phyloP scores from a whole-genome alignment of 1,140 invertebrate species.

The Battus philenor region DNA sequence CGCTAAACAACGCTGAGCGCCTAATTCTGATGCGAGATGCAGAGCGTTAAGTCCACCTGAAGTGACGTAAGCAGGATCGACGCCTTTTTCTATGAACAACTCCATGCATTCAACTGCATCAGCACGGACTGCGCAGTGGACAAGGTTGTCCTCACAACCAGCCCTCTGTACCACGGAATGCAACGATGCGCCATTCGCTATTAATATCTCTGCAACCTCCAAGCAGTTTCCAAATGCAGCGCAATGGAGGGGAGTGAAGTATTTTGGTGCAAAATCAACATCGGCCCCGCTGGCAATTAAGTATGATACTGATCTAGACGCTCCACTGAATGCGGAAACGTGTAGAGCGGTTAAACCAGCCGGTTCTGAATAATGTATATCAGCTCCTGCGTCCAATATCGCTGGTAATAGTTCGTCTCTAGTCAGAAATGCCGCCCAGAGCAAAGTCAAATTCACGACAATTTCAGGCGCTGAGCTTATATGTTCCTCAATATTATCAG shows the following conservation, averaged over 20 bases:
- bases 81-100: slow-evolving; percentile 74
- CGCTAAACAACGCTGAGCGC: slow-evolving; percentile 72
- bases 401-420: slow-evolving; percentile 69
- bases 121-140: slow-evolving; percentile 77
- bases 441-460: slow-evolving; percentile 61
- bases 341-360: slow-evolving; percentile 77
- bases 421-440: slow-evolving; percentile 70
- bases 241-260: slow-evolving; percentile 78
- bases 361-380: slow-evolving; percentile 74
- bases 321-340: slow-evolving; percentile 78
- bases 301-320: slow-evolving; percentile 71
- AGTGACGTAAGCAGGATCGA: slow-evolving; percentile 73
- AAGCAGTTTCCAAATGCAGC: slow-evolving; percentile 76
- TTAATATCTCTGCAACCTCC: slow-evolving; percentile 71
- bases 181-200: slow-evolving; percentile 70
- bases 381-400: slow-evolving; percentile 71
- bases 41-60: slow-evolving; percentile 77
- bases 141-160: slow-evolving; percentile 72
- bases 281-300: slow-evolving; percentile 76
- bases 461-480: slow-evolving; percentile 62
- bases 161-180: slow-evolving; percentile 66
- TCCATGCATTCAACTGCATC: slow-evolving; percentile 76
- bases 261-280: slow-evolving; percentile 70
- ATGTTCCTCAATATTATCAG: slow-evolving; percentile 68
- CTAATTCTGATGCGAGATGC: slow-evolving; percentile 78